Percentiles rank a stretch among this genome's conserved stretches.
Conservation (phyloP, 1,140 invertebrate genomes). For the Trachelipus rathkii region DNA sequence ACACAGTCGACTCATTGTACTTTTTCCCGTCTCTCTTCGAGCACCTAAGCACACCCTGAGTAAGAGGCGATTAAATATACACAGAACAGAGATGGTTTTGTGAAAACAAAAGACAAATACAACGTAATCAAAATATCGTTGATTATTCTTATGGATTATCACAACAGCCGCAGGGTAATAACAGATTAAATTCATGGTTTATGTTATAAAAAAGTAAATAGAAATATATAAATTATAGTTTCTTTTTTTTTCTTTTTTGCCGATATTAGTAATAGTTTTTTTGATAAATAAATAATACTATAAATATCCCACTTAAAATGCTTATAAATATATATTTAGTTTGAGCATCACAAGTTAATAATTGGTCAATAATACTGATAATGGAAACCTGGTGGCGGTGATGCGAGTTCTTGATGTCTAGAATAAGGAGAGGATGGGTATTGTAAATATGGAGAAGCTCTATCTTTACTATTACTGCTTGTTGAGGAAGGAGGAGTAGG, state of each 20-base stretch:
- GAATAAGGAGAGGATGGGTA: conserved; percentile 44
- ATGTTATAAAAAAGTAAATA: too few species aligned
- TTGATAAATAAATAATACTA: too few species aligned
- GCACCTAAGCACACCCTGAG: conserved; percentile 2
- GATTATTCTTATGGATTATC: background rate
- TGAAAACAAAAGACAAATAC: background rate
- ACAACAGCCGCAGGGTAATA: background rate
- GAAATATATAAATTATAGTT: too few species aligned
- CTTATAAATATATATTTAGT: too few species aligned
- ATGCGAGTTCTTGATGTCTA: conserved; percentile 38
- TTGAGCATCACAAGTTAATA: background rate
- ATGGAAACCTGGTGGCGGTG: conserved; percentile 41
- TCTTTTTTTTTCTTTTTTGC: too few species aligned
- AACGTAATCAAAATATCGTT: background rate
- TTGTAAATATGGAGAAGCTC: conserved; percentile 42
- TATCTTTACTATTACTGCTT: conserved; percentile 36
- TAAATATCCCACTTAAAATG: too few species aligned
- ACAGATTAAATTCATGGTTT: too few species aligned
- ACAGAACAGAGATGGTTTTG: background rate
- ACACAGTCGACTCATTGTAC: background rate
- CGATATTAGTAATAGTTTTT: too few species aligned
- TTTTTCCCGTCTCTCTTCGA: background rate
- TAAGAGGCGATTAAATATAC: conserved; percentile 11
- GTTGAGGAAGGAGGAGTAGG: conserved; percentile 34
- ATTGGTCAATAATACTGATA: conserved; percentile 42